Conservation (phyloP, 2,113 vertebrate genomes). For the Entomyzon cyanotis region DNA sequence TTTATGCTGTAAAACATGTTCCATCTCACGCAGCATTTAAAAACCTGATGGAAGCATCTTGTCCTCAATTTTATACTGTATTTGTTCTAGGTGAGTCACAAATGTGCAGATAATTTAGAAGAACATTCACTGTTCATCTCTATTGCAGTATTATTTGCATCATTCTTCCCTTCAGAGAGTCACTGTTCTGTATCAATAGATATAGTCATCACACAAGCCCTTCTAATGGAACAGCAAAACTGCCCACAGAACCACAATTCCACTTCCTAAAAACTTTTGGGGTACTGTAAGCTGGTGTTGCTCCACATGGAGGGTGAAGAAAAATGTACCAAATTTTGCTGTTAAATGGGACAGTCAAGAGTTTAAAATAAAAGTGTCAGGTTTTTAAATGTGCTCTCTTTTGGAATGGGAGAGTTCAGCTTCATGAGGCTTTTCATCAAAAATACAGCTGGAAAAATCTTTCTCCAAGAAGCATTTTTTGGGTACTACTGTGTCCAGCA, state of each 20-base stretch:
- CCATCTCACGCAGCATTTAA: neutral
- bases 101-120: neutral
- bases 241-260: neutral
- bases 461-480: neutral
- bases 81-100: neutral
- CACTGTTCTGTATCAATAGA: neutral
- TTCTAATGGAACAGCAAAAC: neutral
- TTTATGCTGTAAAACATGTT: neutral
- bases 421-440: neutral
- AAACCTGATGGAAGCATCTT: neutral
- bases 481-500: neutral
- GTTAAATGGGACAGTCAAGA: neutral
- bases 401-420: neutral
- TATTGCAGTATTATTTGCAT: neutral
- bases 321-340: neutral
- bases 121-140: neutral
- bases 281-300: neutral
- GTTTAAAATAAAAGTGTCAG: neutral
- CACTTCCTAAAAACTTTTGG: neutral
- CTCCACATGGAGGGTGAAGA: rapidly evolving
- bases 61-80: neutral
- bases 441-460: neutral
- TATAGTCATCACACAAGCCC: neutral
- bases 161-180: neutral
- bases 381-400: neutral